These are phyloP conservation scores for Tupiocoris notatus DNA, from an alignment of 2,888 invertebrate species.

Conservation along the genomic window DNA sequence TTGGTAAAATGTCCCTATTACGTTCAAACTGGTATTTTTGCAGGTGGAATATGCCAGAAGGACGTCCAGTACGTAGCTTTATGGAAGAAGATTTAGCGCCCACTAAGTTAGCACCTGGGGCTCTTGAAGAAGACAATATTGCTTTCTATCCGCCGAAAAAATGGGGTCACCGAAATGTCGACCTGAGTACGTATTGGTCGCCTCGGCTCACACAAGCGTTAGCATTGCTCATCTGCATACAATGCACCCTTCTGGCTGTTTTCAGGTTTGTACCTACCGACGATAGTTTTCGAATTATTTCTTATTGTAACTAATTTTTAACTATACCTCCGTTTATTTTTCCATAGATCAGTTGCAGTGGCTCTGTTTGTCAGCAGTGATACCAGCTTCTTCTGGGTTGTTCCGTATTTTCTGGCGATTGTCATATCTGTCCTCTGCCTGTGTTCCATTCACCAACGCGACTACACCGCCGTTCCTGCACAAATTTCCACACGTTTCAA, in stretches of 20 bases:
- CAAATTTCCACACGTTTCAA: slow-evolving; percentile 9
- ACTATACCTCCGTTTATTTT: no score
- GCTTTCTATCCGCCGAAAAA: slow-evolving; percentile 13
- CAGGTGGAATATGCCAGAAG: no score
- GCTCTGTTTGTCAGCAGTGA: neutral
- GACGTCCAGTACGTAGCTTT: no score
- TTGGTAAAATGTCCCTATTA: no score
- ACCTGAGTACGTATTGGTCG: neutral
- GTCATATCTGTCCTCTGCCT: neutral
- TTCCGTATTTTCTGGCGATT: slow-evolving; percentile 12
- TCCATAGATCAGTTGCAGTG: neutral
- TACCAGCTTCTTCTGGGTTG: slow-evolving; percentile 17
- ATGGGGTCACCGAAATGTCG: slow-evolving; percentile 5
- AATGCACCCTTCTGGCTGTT: neutral
- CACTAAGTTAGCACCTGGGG: no score
- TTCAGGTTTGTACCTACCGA: neutral
- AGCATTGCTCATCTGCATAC: neutral
- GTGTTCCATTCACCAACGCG: slow-evolving; percentile 2
- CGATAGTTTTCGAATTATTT: no score
- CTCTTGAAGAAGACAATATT: slow-evolving; percentile 10
- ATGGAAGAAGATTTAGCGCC: no score
- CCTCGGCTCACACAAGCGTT: slow-evolving; percentile 8
- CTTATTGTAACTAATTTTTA: no score
- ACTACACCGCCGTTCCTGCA: slow-evolving; percentile 10
- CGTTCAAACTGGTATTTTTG: no score